These are phyloP conservation scores for Cephalotes varians DNA, from an alignment of 2,888 invertebrate genomes.

Conservation along the genomic window DNA sequence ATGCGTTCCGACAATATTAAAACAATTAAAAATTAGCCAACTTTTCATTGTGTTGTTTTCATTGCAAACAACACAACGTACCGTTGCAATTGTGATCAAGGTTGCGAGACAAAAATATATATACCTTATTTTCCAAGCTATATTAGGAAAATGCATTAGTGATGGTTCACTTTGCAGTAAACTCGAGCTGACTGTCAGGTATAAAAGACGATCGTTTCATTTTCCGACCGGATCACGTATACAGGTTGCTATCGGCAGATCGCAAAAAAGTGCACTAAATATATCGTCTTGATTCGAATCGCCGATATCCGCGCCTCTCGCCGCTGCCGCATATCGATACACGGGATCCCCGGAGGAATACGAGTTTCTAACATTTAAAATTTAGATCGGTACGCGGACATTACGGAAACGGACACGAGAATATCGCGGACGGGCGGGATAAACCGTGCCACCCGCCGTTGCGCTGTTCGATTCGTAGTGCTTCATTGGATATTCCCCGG, in stretches of 20 bases:
- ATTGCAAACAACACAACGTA: no score
- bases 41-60: not conserved
- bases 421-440: constrained; percentile 59
- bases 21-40: constrained; percentile 5
- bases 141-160: not conserved
- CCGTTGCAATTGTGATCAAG: not conserved
- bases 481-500: constrained; percentile 68
- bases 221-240: constrained; percentile 52
- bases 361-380: constrained; percentile 70
- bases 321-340: constrained; percentile 34
- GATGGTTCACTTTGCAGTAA: constrained; percentile 21
- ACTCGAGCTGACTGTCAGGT: constrained; percentile 7
- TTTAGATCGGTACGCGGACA: constrained; percentile 64
- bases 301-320: constrained; percentile 33
- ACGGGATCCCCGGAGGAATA: constrained; percentile 35
- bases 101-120: not conserved
- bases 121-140: not conserved
- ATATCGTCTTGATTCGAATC: constrained; percentile 43
- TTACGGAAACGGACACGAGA: constrained; percentile 50
- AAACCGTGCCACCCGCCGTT: constrained; percentile 55
- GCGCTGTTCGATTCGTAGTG: constrained; percentile 40
- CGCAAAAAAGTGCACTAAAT: constrained; percentile 52
- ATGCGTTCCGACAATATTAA: not conserved
- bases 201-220: constrained; percentile 45
- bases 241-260: constrained; percentile 48